Base-by-base conservation (phyloP, 2,888 invertebrate species). In the Rhagonycha fulva region DNA sequence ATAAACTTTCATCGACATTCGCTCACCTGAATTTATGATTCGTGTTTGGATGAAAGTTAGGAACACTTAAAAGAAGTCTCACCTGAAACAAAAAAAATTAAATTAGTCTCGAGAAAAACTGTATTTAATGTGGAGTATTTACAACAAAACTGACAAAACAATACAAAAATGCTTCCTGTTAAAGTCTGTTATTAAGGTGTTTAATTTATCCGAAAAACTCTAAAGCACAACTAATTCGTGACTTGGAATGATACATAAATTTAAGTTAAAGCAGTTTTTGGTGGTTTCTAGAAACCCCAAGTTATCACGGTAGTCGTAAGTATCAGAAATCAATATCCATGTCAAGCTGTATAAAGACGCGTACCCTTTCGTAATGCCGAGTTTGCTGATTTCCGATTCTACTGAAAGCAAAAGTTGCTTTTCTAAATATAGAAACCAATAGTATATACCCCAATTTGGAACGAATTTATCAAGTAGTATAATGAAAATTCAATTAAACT, bases 291-390 rank as follows among this genome's bases (percentile, higher is more conserved):
- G 70, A 71, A 76, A 74, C 74, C 74, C 74, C 26, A 19, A 74
- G 70, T 70, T 74, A 74, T 70, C 69, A 32, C 62, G 67, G 72
- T 72, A 71, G 63, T 69, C 71, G 71, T 60, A 68, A 75, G 76
- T 70, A 76, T 76, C 76, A 72, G 72, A 72, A 72, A 72, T 75
- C 75, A 72, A 75, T 75, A 75, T 72, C 75, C 62, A 75, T 63
- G 75, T 72, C 69, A 61, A 70, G 69, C 30, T 69, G 74, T 70
- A 74, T 74, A 63, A 74, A 74, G 72, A 74, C 74, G 74, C 70
- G 70, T 69, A 69, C 63, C 69, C 74, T 68, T 74, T 70, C 74
- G 72, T 23, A 72, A 68, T 68, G 68, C 68, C 61, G 61, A 60
- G 72, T 72, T 72, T 68, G 72, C 72, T 62, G 72, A 72, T 72